These are phyloP conservation scores for Recurvirostra avosetta DNA, from an alignment of 2,113 vertebrate species.

Conservation along the genomic window DNA sequence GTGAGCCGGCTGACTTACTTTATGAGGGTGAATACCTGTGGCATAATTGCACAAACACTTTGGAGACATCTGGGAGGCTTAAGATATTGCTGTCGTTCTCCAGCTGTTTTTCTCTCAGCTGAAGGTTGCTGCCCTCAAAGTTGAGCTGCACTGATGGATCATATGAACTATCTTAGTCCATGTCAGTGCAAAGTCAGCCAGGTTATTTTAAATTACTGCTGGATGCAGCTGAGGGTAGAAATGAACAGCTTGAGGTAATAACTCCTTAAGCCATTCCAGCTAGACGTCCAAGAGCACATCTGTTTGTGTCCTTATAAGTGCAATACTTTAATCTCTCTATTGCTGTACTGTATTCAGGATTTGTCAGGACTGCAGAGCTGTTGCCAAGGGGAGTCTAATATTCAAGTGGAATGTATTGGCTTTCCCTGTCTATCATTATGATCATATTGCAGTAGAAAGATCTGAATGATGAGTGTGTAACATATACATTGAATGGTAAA, in stretches of 20 bases:
- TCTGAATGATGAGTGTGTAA: background rate
- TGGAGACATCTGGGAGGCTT: background rate
- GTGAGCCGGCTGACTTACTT: background rate
- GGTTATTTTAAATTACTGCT: conserved; percentile 13
- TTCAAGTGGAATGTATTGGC: background rate
- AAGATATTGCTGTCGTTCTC: background rate
- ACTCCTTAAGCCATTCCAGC: background rate
- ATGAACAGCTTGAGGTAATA: conserved; percentile 37
- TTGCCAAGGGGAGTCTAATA: background rate
- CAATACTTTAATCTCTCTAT: background rate
- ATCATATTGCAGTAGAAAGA: background rate
- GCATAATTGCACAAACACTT: background rate
- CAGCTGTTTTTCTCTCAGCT: background rate
- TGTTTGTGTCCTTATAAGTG: conserved; percentile 32
- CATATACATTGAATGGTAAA: background rate
- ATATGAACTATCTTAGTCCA: background rate
- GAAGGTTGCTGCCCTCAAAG: background rate
- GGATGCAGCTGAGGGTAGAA: background rate
- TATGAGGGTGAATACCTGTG: background rate
- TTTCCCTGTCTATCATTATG: background rate
- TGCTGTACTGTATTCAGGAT: background rate
- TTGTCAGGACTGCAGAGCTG: background rate
- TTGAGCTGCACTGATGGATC: background rate
- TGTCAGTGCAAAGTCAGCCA: background rate
- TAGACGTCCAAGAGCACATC: conserved; percentile 37